A percentile compares a stretch with the other conserved stretches of the same genome.
phyloP scores from a whole-genome alignment of 2,888 invertebrate species.

The Arrhopalites spinosus region DNA sequence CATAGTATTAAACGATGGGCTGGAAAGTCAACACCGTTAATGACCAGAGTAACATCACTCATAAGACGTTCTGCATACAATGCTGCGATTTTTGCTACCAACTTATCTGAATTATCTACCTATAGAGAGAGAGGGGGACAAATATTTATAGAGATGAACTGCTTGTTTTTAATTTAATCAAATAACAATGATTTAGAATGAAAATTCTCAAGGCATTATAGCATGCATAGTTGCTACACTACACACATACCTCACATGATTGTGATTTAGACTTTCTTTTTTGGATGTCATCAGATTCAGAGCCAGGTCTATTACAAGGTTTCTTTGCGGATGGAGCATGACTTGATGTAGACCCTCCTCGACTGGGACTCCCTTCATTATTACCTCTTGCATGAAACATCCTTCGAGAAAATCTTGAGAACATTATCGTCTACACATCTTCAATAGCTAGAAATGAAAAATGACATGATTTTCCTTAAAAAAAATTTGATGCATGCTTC shows the following conservation, averaged over 20 bases:
- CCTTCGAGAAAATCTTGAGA: conserved; percentile 25
- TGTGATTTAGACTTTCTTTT: conserved; percentile 37
- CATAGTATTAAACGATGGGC: conserved; percentile 90
- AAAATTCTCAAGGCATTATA: too few species aligned
- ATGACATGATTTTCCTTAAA: background rate
- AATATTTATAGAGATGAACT: conserved; percentile 5
- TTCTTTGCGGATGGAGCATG: conserved; percentile 44
- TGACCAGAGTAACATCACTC: conserved; percentile 85
- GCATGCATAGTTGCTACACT: too few species aligned
- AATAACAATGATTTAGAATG: background rate
- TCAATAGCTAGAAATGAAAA: background rate
- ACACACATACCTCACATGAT: conserved; percentile 44
- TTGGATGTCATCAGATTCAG: conserved; percentile 34
- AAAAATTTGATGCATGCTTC: too few species aligned
- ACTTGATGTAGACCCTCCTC: conserved; percentile 34
- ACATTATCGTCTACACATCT: conserved; percentile 4
- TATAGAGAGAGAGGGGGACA: too few species aligned
- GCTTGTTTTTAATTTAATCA: background rate
- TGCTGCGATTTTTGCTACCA: conserved; percentile 79
- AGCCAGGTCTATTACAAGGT: conserved; percentile 42
- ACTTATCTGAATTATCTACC: conserved; percentile 84
- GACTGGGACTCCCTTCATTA: conserved; percentile 10
- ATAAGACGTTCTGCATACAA: conserved; percentile 83
- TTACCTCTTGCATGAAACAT: conserved; percentile 21
- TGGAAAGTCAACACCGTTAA: conserved; percentile 79